Evolutionary conservation across 2,888 invertebrate genomes (phyloP), one percentile per base, ranked within the genome.

Genomic region (Meteorus colon): DNA sequence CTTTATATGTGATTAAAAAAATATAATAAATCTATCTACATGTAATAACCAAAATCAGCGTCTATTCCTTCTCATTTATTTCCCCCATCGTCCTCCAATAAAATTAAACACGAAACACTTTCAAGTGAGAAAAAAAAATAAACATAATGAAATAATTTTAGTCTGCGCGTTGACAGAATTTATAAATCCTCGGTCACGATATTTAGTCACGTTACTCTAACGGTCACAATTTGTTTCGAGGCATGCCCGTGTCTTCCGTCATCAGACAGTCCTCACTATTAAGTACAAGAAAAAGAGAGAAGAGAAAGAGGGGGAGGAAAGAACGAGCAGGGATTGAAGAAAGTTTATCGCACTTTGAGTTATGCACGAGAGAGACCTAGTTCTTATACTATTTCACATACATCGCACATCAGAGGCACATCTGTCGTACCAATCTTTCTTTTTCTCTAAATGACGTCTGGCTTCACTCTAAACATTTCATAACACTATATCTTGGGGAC

Each of bases 401-500:
- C 62, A 34, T n/a, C 48, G 16, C 37, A 65, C 45, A 34, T 14
- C 27, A 34, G 19, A 8, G 19, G 24, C 55, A 55, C 55, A 55
- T 55, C 19, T 55, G 55, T 55, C 55, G 19, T 19, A 55, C 8
- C 55, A 55, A 48, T 48, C 48, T 55, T 55, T 55, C 10, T 55
- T 55, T 55, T 19, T 10, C n/a, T 55, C 55, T 55, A 19, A 55
- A 55, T 55, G 68, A 60, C 14, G 74, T 67, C 60, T 60, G 68
- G 55, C 55, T n/a, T 55, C n/a, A 60, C 34, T 70, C 67, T 72
- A 77, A 81, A 77, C 63, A 81, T 78, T 77, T 68, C 74, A 65
- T 77, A 73, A 77, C 55, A 59, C 48, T 41, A 34, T 41, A 41
- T 41, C 41, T 41, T 41, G 41, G 8, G 12, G 41, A 41, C 41